Conservation (phyloP, 2,888 invertebrate genomes). For the Euspilapteryx auroguttella region DNA sequence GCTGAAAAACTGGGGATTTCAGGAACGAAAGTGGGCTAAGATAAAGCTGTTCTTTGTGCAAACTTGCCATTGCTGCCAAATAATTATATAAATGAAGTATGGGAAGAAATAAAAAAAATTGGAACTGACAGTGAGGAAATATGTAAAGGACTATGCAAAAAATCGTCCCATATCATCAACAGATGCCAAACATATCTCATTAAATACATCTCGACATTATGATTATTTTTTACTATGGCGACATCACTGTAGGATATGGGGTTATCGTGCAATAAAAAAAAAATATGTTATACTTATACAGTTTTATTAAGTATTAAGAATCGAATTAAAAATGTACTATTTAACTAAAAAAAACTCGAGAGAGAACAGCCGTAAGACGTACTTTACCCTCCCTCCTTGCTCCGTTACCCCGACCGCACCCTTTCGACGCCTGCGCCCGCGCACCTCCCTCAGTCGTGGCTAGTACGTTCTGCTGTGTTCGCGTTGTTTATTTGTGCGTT, state of each 20-base stretch:
- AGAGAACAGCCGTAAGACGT: slow-evolving; percentile 5
- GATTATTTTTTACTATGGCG: slow-evolving; percentile 6
- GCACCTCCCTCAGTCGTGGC: slow-evolving; percentile 5
- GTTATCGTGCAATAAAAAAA: slow-evolving; percentile 6
- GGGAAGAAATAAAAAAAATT: slow-evolving; percentile 2
- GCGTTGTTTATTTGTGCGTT: slow-evolving; percentile 5
- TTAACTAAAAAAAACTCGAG: slow-evolving; percentile 5
- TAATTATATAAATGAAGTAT: slow-evolving; percentile 1
- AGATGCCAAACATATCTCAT: slow-evolving; percentile 6
- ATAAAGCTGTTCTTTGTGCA: slow-evolving; percentile 3
- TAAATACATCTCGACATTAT: slow-evolving; percentile 5
- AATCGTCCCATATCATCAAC: slow-evolving; percentile 5
- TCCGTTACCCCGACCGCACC: slow-evolving; percentile 5
- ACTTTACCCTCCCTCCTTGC: slow-evolving; percentile 4
- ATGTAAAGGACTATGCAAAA: slow-evolving; percentile 1
- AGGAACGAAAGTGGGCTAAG: slow-evolving; percentile 2
- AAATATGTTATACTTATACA: slow-evolving; percentile 6
- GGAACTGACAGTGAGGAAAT: not conserved
- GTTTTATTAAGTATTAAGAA: slow-evolving; percentile 6
- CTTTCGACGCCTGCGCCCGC: slow-evolving; percentile 5
- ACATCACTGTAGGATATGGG: slow-evolving; percentile 6
- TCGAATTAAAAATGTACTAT: slow-evolving; percentile 5
- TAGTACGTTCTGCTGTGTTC: slow-evolving; percentile 5
- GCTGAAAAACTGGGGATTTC: slow-evolving; percentile 4
- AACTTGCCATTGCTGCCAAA: slow-evolving; percentile 2